A percentile compares a stretch with the other conserved stretches of the same genome.
Evolutionary conservation across 2,888 invertebrate species (phyloP).

Genomic region (Notocelia uddmanniana): DNA sequence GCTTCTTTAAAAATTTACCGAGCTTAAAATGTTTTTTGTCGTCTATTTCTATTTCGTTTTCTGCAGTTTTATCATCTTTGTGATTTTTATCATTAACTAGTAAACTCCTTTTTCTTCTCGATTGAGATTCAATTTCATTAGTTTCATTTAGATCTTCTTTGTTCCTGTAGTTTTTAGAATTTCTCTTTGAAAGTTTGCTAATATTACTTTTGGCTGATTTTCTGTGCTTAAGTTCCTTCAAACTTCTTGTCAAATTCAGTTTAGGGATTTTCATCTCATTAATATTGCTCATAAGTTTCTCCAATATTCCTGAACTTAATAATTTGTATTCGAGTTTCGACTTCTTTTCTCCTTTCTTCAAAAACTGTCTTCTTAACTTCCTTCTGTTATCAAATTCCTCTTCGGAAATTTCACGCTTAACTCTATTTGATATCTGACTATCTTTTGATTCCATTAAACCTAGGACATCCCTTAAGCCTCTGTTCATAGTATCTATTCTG

Average conservation of each 20-base stretch:
- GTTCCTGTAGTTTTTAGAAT: slow-evolving; percentile 48
- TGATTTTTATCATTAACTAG: slow-evolving; percentile 45
- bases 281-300: slow-evolving; percentile 27
- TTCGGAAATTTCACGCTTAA: slow-evolving; percentile 58
- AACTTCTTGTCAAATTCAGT: slow-evolving; percentile 54
- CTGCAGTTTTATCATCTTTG: slow-evolving; percentile 46
- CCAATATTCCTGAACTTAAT: slow-evolving; percentile 31
- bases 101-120: slow-evolving; percentile 46
- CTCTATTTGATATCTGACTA: slow-evolving; percentile 47
- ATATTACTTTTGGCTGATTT: slow-evolving; percentile 43
- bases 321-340: slow-evolving; percentile 49
- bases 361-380: slow-evolving; percentile 52
- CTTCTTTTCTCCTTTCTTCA: slow-evolving; percentile 48
- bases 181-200: slow-evolving; percentile 44
- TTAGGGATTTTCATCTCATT: slow-evolving; percentile 44
- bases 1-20: slow-evolving; percentile 63
- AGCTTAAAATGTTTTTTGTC: slow-evolving; percentile 58
- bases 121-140: slow-evolving; percentile 51
- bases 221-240: slow-evolving; percentile 51
- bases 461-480: slow-evolving; percentile 61
- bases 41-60: slow-evolving; percentile 64
- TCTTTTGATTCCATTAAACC: slow-evolving; percentile 53
- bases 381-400: slow-evolving; percentile 46
- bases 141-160: slow-evolving; percentile 48
- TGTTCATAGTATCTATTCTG: slow-evolving; percentile 61